Evolutionary conservation across 2,797 vertebrate species (phyloP).

Genomic region (Aselliscus stoliczkanus): DNA sequence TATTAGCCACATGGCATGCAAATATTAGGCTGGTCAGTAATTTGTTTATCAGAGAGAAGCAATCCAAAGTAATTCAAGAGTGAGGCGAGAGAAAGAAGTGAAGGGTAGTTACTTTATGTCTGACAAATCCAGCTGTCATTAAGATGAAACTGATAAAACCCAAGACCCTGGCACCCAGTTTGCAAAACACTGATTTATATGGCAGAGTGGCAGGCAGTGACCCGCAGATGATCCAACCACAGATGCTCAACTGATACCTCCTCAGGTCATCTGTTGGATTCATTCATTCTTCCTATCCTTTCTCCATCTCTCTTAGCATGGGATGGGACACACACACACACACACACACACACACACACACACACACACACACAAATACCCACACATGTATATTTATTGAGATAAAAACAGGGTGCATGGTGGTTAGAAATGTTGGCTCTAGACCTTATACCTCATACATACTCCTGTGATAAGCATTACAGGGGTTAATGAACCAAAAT

Average conservation of each 20-base stretch:
- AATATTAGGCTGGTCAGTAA: slow-evolving; percentile 15
- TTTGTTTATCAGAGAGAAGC: slow-evolving; percentile 25
- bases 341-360: background rate
- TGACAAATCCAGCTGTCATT: background rate
- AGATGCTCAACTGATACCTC: background rate
- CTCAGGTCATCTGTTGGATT: background rate
- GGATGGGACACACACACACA: background rate
- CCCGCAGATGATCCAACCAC: background rate
- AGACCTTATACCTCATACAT: background rate
- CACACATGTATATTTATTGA: background rate
- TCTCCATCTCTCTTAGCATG: background rate
- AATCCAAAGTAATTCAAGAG: slow-evolving; percentile 7
- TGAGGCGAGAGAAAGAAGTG: background rate
- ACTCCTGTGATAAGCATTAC: background rate
- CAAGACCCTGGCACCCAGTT: background rate
- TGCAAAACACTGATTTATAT: background rate
- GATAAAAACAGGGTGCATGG: background rate
- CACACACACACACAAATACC: background rate
- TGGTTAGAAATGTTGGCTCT: background rate
- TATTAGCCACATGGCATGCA: slow-evolving; percentile 37
- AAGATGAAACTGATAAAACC: slow-evolving; percentile 8
- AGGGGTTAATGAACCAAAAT: background rate
- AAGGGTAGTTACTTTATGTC: background rate
- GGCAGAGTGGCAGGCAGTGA: background rate
- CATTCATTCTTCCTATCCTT: background rate